These are phyloP conservation scores for Macrobrachium rosenbergii DNA, from an alignment of 1,140 invertebrate species.

Conservation along the genomic window DNA sequence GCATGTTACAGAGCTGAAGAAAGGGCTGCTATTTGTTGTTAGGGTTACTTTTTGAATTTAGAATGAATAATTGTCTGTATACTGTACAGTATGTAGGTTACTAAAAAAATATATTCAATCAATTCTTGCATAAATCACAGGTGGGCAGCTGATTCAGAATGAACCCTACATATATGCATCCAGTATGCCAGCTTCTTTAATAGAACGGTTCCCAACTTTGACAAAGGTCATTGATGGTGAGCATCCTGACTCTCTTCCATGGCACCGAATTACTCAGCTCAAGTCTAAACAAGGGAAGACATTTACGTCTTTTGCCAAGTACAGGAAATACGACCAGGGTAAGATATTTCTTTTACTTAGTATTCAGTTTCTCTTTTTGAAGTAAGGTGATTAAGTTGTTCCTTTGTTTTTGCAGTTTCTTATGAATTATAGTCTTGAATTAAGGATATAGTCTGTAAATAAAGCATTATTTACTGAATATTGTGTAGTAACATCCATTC, in stretches of 20 bases:
- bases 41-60: background rate
- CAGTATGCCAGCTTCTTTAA: slow-evolving; percentile 74
- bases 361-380: too few species aligned
- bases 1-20: too few species aligned
- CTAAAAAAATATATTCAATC: background rate
- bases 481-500: too few species aligned
- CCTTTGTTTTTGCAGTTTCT: background rate
- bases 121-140: slow-evolving; percentile 23
- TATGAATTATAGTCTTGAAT: background rate
- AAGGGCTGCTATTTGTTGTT: too few species aligned
- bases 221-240: slow-evolving; percentile 75
- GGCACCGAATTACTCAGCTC: slow-evolving; percentile 75
- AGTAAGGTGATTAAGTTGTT: too few species aligned
- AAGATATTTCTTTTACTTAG: slow-evolving; percentile 4
- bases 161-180: slow-evolving; percentile 79
- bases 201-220: slow-evolving; percentile 75
- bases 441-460: background rate
- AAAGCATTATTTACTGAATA: too few species aligned
- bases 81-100: too few species aligned
- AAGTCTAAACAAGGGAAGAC: slow-evolving; percentile 74
- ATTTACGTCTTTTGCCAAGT: slow-evolving; percentile 86
- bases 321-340: slow-evolving; percentile 77
- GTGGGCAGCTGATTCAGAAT: slow-evolving; percentile 80
- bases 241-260: slow-evolving; percentile 77
- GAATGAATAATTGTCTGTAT: background rate